Conservation (phyloP, 1,140 invertebrate genomes). For the Orchestia grillus region DNA sequence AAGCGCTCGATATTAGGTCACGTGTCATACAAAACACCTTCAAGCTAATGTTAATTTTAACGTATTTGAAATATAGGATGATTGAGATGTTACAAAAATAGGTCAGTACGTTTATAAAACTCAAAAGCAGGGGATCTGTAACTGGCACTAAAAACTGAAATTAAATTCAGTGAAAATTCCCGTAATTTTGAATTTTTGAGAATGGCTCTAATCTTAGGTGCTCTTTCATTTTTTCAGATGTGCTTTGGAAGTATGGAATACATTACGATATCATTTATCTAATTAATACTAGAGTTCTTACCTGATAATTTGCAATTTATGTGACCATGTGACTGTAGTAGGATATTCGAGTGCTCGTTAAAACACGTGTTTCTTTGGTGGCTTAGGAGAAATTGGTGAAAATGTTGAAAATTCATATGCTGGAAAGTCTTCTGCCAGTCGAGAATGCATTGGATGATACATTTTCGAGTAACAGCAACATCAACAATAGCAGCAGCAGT, state of each 20-base stretch:
- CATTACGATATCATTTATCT: background rate
- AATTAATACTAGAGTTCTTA: background rate
- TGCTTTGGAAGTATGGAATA: background rate
- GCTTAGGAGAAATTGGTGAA: background rate
- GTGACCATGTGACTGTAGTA: background rate
- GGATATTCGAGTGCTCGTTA: background rate
- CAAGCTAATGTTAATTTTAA: too few species aligned
- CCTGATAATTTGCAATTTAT: background rate
- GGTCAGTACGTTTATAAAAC: too few species aligned
- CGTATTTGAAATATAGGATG: too few species aligned
- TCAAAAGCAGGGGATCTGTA: too few species aligned
- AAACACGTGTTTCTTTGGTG: background rate
- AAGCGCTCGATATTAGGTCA: too few species aligned
- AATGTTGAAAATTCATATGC: constrained; percentile 67
- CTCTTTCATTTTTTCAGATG: background rate
- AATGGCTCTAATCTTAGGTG: background rate
- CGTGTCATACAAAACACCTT: too few species aligned
- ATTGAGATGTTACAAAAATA: too few species aligned
- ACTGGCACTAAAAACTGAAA: background rate
- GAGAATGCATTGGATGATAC: background rate
- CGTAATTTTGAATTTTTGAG: background rate
- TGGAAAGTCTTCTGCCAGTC: constrained; percentile 62
- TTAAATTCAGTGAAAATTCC: background rate
- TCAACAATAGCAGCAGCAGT: constrained; percentile 41
- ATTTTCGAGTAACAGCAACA: background rate